phyloP scores from a whole-genome alignment of 2,113 vertebrate genomes.

The Procapra przewalskii region DNA sequence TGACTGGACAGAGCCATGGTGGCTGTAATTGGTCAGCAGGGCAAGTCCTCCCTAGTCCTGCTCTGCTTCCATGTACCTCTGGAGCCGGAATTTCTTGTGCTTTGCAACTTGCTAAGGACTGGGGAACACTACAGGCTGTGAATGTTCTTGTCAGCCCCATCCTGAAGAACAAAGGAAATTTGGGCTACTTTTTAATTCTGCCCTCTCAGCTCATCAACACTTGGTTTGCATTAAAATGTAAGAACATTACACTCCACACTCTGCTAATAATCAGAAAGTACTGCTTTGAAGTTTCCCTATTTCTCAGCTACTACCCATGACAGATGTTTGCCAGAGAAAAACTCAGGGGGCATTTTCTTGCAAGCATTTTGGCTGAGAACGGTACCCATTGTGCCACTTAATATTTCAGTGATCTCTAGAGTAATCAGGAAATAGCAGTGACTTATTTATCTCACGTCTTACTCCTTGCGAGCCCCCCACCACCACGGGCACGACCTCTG shows the following conservation, averaged over 20 bases:
- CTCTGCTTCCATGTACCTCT: conserved; percentile 53
- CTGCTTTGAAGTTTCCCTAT: conserved; percentile 82
- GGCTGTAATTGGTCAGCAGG: background rate
- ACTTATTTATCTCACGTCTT: conserved; percentile 87
- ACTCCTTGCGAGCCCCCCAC: conserved; percentile 81
- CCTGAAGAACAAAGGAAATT: conserved; percentile 81
- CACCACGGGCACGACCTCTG: conserved; percentile 88
- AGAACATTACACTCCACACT: conserved; percentile 80
- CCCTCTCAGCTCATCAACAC: conserved; percentile 82
- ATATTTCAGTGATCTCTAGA: conserved; percentile 84
- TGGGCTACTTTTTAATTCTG: conserved; percentile 84
- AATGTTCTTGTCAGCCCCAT: conserved; percentile 76
- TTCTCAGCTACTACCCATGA: conserved; percentile 82
- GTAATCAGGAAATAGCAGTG: conserved; percentile 80
- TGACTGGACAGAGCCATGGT: background rate
- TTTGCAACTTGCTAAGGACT: conserved; percentile 49
- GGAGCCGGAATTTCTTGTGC: conserved; percentile 27
- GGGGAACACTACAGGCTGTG: conserved; percentile 57
- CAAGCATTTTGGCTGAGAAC: conserved; percentile 79
- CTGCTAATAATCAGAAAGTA: conserved; percentile 83
- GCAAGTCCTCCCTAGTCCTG: background rate
- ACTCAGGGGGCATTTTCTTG: conserved; percentile 78
- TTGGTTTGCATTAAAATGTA: conserved; percentile 84
- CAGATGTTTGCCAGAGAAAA: conserved; percentile 87
- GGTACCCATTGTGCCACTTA: conserved; percentile 80